Evolutionary conservation across 2,888 invertebrate genomes (phyloP).

Genomic region (Isotomurus palustris): DNA sequence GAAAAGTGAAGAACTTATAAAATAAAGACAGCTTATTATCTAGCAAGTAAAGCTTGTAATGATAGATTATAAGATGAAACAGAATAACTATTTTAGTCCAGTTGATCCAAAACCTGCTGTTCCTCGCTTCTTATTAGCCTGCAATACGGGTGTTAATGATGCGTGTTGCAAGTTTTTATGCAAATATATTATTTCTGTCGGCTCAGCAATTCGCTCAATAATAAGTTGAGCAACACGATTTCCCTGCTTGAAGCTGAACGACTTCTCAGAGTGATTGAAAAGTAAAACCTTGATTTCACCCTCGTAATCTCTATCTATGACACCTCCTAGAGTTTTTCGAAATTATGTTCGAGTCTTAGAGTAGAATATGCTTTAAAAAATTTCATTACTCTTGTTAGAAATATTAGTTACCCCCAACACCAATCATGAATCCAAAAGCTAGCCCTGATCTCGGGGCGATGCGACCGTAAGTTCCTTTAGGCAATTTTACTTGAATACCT

Average conservation of each 20-base stretch:
- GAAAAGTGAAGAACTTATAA: too few species aligned
- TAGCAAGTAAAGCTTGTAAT: too few species aligned
- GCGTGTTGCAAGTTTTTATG: neutral
- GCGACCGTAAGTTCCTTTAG: neutral
- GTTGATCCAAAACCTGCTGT: conserved; percentile 2
- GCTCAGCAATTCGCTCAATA: neutral
- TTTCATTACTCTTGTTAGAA: too few species aligned
- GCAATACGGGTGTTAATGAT: neutral
- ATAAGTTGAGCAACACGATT: neutral
- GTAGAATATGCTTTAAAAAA: too few species aligned
- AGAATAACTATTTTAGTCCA: neutral
- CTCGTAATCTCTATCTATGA: neutral
- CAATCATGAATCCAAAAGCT: too few species aligned
- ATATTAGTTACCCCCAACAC: neutral
- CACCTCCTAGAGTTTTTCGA: neutral
- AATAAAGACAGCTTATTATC: too few species aligned
- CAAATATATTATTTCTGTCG: neutral
- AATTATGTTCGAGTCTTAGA: neutral
- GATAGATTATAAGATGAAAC: too few species aligned
- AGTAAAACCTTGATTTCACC: neutral
- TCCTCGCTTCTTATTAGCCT: too few species aligned
- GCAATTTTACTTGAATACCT: neutral
- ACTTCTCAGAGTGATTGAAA: neutral
- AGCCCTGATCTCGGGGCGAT: neutral
- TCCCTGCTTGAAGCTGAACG: neutral